Conservation (phyloP, 2,888 invertebrate species). For the Beris morrisii region DNA sequence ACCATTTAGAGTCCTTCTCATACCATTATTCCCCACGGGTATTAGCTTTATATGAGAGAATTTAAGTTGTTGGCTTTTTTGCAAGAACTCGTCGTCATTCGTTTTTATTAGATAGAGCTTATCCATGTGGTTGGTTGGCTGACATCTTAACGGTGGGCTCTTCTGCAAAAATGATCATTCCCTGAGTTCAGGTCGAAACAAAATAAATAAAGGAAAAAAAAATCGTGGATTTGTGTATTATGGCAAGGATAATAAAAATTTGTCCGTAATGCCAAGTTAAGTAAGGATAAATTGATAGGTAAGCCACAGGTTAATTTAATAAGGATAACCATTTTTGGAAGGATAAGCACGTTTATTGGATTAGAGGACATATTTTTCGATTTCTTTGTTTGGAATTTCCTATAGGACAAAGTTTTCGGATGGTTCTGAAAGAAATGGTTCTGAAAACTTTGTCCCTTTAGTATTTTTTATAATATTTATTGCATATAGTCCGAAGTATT, state of each 20-base stretch:
- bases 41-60: neutral
- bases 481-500: too few species aligned
- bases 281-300: slow-evolving; percentile 15
- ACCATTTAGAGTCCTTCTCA: slow-evolving; percentile 29
- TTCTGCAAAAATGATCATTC: slow-evolving; percentile 14
- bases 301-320: neutral
- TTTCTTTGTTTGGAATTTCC: too few species aligned
- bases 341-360: too few species aligned
- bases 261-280: slow-evolving; percentile 9
- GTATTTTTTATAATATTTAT: too few species aligned
- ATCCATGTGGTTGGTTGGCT: slow-evolving; percentile 16
- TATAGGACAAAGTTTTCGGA: too few species aligned
- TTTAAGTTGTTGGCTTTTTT: neutral
- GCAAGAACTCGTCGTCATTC: slow-evolving; percentile 14
- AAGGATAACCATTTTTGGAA: too few species aligned
- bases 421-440: too few species aligned
- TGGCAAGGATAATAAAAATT: slow-evolving; percentile 18
- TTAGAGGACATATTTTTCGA: too few species aligned
- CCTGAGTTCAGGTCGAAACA: slow-evolving; percentile 6
- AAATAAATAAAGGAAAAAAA: neutral
- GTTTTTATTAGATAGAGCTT: slow-evolving; percentile 28
- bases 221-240: slow-evolving; percentile 19
- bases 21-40: neutral
- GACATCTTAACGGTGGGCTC: slow-evolving; percentile 30
- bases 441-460: too few species aligned